Evolutionary conservation across 2,113 vertebrate genomes (phyloP).

Genomic region (Hypocryptadius cinnamomeus): DNA sequence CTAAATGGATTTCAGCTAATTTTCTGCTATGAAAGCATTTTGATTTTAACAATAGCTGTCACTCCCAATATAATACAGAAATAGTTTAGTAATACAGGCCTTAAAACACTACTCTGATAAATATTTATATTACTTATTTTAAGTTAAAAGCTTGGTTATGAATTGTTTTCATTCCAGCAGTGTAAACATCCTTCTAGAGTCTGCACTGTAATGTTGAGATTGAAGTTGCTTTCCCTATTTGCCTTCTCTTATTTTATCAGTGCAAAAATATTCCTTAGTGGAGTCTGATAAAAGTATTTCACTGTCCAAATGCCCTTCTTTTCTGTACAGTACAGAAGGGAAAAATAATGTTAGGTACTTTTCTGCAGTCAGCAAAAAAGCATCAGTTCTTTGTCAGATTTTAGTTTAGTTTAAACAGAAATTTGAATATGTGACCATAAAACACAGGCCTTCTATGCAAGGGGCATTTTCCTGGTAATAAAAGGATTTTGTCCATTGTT

Average conservation of each 20-base stretch:
- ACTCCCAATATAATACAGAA: conserved; percentile 21
- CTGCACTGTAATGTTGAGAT: neutral
- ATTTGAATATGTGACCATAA: neutral
- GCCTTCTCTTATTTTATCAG: conserved; percentile 14
- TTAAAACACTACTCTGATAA: conserved; percentile 45
- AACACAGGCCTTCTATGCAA: neutral
- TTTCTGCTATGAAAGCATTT: conserved; percentile 23
- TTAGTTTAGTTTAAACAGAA: neutral
- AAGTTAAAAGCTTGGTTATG: conserved; percentile 58
- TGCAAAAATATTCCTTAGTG: neutral
- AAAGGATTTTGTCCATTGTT: conserved; percentile 15
- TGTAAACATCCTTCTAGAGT: conserved; percentile 57
- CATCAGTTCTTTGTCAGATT: neutral
- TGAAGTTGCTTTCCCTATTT: conserved; percentile 23
- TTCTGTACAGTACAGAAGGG: neutral
- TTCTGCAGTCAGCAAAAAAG: neutral
- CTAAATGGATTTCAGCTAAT: conserved; percentile 15
- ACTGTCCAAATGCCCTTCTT: neutral
- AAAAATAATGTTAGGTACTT: neutral
- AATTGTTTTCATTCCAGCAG: conserved; percentile 58
- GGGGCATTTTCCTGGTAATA: neutral
- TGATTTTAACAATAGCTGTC: conserved; percentile 42
- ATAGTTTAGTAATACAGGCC: conserved; percentile 30
- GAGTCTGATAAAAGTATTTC: neutral
- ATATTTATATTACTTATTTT: conserved; percentile 62